Base-by-base conservation (phyloP, 1,140 invertebrate genomes). In the Colletes latitarsis region DNA sequence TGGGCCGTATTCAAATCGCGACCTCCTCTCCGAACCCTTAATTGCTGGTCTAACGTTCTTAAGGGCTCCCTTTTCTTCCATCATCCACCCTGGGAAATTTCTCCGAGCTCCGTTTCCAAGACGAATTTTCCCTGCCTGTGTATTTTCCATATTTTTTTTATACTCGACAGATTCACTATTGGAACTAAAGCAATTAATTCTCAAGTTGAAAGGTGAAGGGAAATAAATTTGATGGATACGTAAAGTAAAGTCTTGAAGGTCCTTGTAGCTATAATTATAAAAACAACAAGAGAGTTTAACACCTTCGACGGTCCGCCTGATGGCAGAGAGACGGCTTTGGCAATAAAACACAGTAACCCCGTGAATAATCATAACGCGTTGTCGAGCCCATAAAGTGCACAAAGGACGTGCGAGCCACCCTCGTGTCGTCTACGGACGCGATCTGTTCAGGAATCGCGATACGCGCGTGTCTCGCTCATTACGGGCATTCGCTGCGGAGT, bases 361-460 rank as follows among this genome's bases (percentile, higher is more conserved):
- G 92, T 93, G 91, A 93, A 93, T 93, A 93, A 93, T 93, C 91
- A 91, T 89, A 91, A 92, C 89, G 90, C 86, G 85, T 89, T 91
- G 91, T 90, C 87, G 89, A 82, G 78, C 87, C 90, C 91, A 91
- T 92, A 93, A 92, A 92, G 87, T 87, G 90, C 90, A 93, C 90
- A 92, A 93, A 91, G 90, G 86, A 78, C 80, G 74, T 68, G 30
- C 71, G 68, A 73, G 58, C 41, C 71, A 81, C 82, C 84, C 82
- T 72, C 82, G 78, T 76, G 68, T 55, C 75, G 75, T 82, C 81
- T 66, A 41, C 41, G 57, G 63, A 41, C 71, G 49, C 67, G 60
- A 78, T 88, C 85, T 64, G 84, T 86, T 84, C 84, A 83, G 79
- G 78, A 66, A 80, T 80, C 58, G 81, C 84, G 87, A 87, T 85